These are phyloP conservation scores for Astreopora myriophthalma DNA, from an alignment of 64 coral and sea anemone genomes.

Conservation along the genomic window DNA sequence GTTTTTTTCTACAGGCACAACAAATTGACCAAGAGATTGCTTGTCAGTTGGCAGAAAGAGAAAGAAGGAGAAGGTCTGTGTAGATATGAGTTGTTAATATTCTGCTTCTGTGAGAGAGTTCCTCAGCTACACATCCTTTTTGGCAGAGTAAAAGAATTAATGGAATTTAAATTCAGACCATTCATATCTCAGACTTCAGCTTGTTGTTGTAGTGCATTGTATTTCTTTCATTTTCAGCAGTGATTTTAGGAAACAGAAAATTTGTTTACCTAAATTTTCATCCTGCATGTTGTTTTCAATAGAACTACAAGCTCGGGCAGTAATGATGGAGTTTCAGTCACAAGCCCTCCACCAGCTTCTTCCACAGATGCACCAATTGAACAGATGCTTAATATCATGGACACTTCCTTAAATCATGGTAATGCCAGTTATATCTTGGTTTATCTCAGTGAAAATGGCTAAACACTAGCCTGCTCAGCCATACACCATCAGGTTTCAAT, in stretches of 20 bases:
- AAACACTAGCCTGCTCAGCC: not conserved
- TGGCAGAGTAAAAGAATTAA: too few relatives aligned
- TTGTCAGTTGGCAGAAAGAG: constrained; percentile 51
- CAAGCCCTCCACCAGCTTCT: constrained; percentile 37
- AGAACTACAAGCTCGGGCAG: constrained; percentile 67
- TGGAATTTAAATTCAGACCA: too few relatives aligned
- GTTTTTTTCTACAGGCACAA: constrained; percentile 37
- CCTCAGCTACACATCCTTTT: not conserved
- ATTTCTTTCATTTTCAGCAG: too few relatives aligned
- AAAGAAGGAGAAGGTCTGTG: constrained; percentile 49
- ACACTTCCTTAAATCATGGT: constrained; percentile 59
- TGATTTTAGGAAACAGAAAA: too few relatives aligned
- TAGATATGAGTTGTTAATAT: not conserved
- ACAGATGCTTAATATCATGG: constrained; percentile 66
- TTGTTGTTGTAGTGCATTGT: too few relatives aligned
- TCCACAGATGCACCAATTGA: not conserved
- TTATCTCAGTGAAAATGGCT: not conserved
- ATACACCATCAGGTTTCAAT: too few relatives aligned
- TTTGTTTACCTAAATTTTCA: too few relatives aligned
- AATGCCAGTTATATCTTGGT: not conserved
- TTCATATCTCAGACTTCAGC: too few relatives aligned
- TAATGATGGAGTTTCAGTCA: constrained; percentile 54
- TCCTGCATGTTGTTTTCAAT: not conserved
- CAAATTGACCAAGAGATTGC: constrained; percentile 73
- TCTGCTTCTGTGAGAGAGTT: not conserved